Evolutionary conservation across 2,797 vertebrate species (phyloP).

Genomic region (Chloroceryle inda): DNA sequence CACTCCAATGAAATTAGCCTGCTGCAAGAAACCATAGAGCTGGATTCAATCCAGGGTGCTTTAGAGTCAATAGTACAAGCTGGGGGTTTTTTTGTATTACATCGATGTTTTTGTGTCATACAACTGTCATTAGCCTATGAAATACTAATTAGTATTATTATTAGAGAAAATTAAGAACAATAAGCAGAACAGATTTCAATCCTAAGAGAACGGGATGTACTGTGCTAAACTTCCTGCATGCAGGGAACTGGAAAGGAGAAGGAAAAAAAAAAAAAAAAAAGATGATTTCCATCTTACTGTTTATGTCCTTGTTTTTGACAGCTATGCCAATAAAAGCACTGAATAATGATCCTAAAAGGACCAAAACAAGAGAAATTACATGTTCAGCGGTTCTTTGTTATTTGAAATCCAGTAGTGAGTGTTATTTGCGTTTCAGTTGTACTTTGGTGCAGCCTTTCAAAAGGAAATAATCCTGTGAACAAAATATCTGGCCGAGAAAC

Average conservation of each 20-base stretch:
- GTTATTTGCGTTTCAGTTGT: conserved; percentile 53
- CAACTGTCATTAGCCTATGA: background rate
- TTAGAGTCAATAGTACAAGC: background rate
- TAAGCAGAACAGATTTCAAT: conserved; percentile 26
- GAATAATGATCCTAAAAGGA: conserved; percentile 53
- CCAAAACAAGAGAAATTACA: conserved; percentile 70
- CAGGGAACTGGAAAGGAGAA: background rate
- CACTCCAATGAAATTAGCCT: background rate
- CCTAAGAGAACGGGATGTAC: conserved; percentile 64
- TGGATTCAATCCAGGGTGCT: background rate
- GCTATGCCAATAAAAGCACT: conserved; percentile 78
- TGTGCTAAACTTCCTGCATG: conserved; percentile 69
- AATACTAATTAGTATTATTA: background rate
- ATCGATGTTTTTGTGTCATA: background rate
- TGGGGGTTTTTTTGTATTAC: background rate
- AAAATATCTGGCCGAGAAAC: conserved; percentile 35
- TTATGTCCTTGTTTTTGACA: conserved; percentile 68
- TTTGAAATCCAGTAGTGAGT: conserved; percentile 44
- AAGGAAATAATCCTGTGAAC: conserved; percentile 60
- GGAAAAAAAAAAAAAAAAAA: conserved; percentile 44
- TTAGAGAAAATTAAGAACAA: conserved; percentile 62
- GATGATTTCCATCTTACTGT: conserved; percentile 67
- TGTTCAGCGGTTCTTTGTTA: conserved; percentile 73
- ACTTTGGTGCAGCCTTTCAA: conserved; percentile 64
- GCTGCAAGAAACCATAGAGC: background rate